Conservation (phyloP, 2,888 invertebrate species). For the Hirtodrosophila histrioides region DNA sequence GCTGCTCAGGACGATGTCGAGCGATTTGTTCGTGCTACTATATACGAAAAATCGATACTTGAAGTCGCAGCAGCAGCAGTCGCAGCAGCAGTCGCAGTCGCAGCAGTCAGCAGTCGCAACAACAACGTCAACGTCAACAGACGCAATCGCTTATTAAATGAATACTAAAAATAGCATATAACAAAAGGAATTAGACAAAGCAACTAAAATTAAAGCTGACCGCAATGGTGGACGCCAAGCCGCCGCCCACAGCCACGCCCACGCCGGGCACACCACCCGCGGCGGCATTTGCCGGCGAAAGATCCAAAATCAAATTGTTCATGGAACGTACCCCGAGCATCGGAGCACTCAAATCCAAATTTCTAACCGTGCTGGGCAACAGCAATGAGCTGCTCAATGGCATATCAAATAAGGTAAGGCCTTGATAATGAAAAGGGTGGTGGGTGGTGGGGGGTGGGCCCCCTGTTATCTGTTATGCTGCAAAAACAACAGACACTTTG, state of each 20-base stretch:
- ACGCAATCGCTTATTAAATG: constrained; percentile 46
- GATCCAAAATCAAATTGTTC: constrained; percentile 84
- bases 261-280: constrained; percentile 70
- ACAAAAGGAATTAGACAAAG: constrained; percentile 9
- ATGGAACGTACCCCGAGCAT: constrained; percentile 85
- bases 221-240: constrained; percentile 72
- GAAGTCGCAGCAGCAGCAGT: constrained; percentile 37
- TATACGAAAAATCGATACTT: constrained; percentile 72
- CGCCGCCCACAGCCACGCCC: constrained; percentile 57
- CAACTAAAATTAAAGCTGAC: constrained; percentile 2
- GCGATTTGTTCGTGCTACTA: constrained; percentile 40
- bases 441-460: constrained; percentile 1
- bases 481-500: constrained; percentile 55
- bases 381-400: constrained; percentile 85
- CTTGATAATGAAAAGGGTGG: constrained; percentile 67
- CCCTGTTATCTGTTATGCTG: constrained; percentile 44
- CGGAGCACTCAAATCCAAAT: constrained; percentile 84
- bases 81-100: constrained; percentile 7
- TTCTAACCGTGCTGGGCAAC: constrained; percentile 85
- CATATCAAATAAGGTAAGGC: constrained; percentile 85
- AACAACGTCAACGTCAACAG: constrained; percentile 15
- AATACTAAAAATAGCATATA: constrained; percentile 39
- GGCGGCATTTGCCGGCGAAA: constrained; percentile 82
- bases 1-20: constrained; percentile 32
- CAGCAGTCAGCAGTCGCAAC: constrained; percentile 17